Evolutionary conservation across 2,113 vertebrate genomes (phyloP).

Genomic region (Felis chaus): DNA sequence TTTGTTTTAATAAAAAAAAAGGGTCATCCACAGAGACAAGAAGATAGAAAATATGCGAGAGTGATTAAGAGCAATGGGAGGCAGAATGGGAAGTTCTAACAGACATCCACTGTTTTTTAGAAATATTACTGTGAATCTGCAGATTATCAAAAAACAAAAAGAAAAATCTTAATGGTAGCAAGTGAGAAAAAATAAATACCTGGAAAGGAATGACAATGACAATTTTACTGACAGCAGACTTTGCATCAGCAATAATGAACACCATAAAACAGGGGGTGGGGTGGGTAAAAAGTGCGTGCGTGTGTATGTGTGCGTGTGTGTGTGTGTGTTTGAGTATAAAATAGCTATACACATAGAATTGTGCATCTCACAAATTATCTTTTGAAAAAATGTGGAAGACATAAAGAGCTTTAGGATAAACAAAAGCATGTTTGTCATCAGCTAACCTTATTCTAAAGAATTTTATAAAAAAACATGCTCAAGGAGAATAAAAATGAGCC

Average conservation of each 20-base stretch:
- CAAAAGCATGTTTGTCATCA: neutral
- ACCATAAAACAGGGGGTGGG: neutral
- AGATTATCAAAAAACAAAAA: neutral
- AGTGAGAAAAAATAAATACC: neutral
- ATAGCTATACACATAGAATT: neutral
- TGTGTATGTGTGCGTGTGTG: too few relatives aligned
- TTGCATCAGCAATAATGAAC: neutral
- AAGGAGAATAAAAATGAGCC: neutral
- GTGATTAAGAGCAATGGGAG: neutral
- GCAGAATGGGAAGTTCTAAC: neutral
- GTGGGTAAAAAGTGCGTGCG: too few relatives aligned
- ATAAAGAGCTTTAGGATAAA: neutral
- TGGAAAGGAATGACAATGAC: neutral
- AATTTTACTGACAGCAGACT: neutral
- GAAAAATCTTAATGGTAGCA: neutral
- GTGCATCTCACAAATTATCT: neutral
- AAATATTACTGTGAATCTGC: neutral
- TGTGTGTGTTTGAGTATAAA: too few relatives aligned
- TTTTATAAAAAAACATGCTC: neutral
- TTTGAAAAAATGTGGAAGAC: neutral
- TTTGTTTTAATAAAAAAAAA: neutral
- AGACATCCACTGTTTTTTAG: neutral
- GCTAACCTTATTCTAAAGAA: slow-evolving; percentile 1
- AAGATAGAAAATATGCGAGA: neutral
- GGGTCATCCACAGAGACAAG: neutral